These are phyloP conservation scores for Rotaria socialis DNA, from an alignment of 2,888 invertebrate genomes.

Conservation along the genomic window DNA sequence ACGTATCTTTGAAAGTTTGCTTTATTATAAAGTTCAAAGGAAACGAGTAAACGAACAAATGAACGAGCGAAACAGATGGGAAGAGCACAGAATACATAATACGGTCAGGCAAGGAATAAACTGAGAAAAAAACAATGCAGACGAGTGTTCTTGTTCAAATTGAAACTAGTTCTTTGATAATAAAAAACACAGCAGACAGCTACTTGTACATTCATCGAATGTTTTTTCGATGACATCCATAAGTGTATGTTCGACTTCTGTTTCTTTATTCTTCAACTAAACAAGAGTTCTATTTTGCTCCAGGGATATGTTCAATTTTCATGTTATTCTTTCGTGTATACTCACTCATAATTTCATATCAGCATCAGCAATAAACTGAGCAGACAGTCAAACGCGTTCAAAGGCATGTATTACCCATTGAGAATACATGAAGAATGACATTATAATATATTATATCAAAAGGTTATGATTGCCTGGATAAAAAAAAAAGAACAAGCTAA, in stretches of 20 bases:
- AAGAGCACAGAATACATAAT: background rate
- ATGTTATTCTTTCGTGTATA: background rate
- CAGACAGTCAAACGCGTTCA: background rate
- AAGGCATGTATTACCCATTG: background rate
- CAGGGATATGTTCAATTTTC: background rate
- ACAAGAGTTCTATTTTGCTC: background rate
- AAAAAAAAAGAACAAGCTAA: background rate
- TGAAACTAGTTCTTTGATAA: background rate
- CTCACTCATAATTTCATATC: background rate
- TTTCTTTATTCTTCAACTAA: background rate
- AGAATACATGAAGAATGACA: background rate
- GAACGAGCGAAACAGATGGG: background rate
- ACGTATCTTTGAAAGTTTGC: background rate
- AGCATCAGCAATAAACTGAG: background rate
- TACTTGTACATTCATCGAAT: background rate
- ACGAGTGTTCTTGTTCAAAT: background rate
- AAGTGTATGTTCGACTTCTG: slow-evolving; percentile 10
- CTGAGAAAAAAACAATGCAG: background rate
- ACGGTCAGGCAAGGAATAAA: background rate
- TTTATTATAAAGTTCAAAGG: background rate
- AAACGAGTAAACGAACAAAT: background rate
- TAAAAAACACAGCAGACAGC: background rate
- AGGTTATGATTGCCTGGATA: background rate
- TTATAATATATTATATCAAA: slow-evolving; percentile 12
- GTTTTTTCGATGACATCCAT: background rate